A percentile compares a stretch with the other conserved stretches of the same genome.
phyloP scores from a whole-genome alignment of 1,140 invertebrate species.

The Macrocentrus cingulum region DNA sequence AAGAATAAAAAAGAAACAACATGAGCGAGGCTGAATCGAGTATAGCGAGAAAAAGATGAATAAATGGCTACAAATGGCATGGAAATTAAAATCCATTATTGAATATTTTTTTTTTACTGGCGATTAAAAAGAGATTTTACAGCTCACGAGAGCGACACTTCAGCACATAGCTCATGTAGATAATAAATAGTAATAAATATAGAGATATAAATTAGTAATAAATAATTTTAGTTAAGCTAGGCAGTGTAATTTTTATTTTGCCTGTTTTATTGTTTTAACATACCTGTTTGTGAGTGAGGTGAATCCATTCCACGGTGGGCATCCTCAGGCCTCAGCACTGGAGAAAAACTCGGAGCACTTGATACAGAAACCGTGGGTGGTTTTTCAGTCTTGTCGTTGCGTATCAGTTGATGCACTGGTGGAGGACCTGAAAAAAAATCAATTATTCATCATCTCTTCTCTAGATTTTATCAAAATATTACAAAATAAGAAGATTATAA shows the following conservation, averaged over 20 bases:
- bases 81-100: too few relatives aligned
- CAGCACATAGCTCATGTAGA: too few relatives aligned
- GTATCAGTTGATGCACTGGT: slow-evolving; percentile 57
- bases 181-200: too few relatives aligned
- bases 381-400: slow-evolving; percentile 61
- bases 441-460: too few relatives aligned
- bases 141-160: too few relatives aligned
- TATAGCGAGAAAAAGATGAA: too few relatives aligned
- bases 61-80: too few relatives aligned
- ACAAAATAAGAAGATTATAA: not conserved
- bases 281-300: slow-evolving; percentile 59
- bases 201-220: not conserved
- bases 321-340: slow-evolving; percentile 55
- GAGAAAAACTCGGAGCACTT: slow-evolving; percentile 55
- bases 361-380: slow-evolving; percentile 56
- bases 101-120: too few relatives aligned
- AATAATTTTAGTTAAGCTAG: not conserved
- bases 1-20: too few relatives aligned
- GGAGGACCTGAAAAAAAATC: slow-evolving; percentile 48
- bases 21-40: too few relatives aligned
- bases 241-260: not conserved
- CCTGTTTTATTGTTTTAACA: slow-evolving; percentile 21
- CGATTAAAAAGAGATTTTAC: too few relatives aligned
- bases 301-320: slow-evolving; percentile 56
- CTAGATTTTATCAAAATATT: not conserved